Conservation (phyloP, 1,140 invertebrate genomes). For the Elysia chlorotica region DNA sequence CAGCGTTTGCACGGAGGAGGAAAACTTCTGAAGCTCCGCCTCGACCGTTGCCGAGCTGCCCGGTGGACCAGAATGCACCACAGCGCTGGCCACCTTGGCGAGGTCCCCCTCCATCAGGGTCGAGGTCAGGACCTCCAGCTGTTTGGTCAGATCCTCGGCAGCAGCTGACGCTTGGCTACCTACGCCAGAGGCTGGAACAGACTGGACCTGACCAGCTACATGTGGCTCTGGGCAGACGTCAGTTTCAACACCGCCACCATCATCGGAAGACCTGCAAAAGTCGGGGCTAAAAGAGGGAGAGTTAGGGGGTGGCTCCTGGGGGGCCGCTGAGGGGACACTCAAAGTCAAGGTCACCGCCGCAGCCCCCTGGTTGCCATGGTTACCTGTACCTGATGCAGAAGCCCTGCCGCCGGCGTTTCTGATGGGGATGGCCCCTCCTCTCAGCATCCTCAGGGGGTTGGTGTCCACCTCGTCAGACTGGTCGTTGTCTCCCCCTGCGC, state of each 20-base stretch:
- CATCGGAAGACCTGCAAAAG: no score
- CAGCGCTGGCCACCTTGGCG: background rate
- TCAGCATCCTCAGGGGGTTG: conserved; percentile 77
- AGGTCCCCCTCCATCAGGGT: conserved; percentile 3
- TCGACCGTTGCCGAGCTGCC: background rate
- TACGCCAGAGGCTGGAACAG: background rate
- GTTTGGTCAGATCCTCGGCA: background rate
- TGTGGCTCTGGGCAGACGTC: no score
- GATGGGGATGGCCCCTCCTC: conserved; percentile 59
- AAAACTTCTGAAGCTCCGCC: background rate
- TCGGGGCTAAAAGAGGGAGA: no score
- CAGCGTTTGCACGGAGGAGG: background rate
- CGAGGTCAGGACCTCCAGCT: background rate
- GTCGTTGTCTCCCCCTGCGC: conserved; percentile 26
- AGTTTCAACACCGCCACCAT: background rate
- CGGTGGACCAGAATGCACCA: background rate
- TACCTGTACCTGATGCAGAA: conserved; percentile 51
- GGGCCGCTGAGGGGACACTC: no score
- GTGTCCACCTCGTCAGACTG: conserved; percentile 65
- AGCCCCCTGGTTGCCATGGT: conserved; percentile 17
- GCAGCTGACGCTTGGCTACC: background rate
- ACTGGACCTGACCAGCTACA: no score
- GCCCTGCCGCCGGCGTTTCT: conserved; percentile 44
- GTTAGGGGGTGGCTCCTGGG: conserved; percentile 44
- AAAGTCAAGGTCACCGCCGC: no score